Base-by-base conservation (phyloP, 2,797 vertebrate species). In the Atherinosoma microstoma region DNA sequence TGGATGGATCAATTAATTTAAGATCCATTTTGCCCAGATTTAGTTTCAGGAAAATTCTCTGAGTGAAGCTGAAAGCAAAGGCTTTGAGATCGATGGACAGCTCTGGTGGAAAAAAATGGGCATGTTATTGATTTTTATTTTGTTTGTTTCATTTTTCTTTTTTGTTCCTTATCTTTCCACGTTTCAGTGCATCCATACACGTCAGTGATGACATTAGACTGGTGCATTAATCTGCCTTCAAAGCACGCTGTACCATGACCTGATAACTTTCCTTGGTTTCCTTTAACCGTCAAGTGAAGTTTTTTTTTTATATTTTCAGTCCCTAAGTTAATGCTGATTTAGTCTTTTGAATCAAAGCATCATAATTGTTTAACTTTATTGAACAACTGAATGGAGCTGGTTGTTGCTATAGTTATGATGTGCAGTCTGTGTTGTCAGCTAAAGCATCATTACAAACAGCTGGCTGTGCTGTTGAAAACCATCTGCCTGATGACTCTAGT, bases 81-180 rank as follows among this genome's bases (percentile, higher is more conserved):
- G 67, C 70, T 35, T 72, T 2, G 47, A 58, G 67, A 78, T 77
- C 73, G 60, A 84, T 65, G 57, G 67, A 82, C 63, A 40, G 73
- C 57, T 83, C 67, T 42, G n/a, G 56, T 65, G 47, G 56, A 67
- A 54, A 79, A 79, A 58, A 53, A 76, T 27, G 2, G 58, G 47
- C 63, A 30, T 20, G 60, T 1, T 12, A 10, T 22, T 27, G 2
- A 3, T 51, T 51, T 22, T 51, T 51, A 12, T 49, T 7, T 9
- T 22, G 8, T 49, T 49, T 22, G 8, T 11, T 36, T 36, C 6
- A 4, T 36, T 36, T 12, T 2, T 36, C 4, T 13, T 40, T 40
- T 1, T 40, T 15, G 24, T 27, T 27, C 24, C 24, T 40, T 10
- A 40, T 40, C 12, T 12, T 24, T 22, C 8, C 11, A 22, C 22